These are phyloP conservation scores for Scaptodrosophila latifasciaeformis DNA, from an alignment of 2,888 invertebrate species.

Conservation along the genomic window DNA sequence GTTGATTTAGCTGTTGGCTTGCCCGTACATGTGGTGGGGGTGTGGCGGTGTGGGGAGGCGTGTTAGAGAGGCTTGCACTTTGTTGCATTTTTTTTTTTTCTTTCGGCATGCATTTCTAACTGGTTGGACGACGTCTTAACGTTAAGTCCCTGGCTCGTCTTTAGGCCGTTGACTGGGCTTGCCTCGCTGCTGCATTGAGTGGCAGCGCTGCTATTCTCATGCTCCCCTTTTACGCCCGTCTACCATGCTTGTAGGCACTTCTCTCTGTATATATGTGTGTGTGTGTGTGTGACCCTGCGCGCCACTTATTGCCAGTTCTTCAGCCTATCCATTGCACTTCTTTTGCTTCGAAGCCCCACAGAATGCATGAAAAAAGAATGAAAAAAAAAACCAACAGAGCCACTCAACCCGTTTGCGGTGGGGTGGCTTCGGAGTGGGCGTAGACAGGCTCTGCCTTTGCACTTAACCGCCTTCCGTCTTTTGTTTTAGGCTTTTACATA, in stretches of 20 bases:
- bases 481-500: conserved; percentile 55
- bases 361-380: not conserved
- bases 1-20: not conserved
- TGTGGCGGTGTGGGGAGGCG: too few species aligned
- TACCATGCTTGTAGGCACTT: conserved; percentile 4
- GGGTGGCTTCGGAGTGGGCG: conserved; percentile 39
- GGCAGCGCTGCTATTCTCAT: conserved; percentile 21
- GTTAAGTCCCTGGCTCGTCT: conserved; percentile 38
- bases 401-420: conserved; percentile 54
- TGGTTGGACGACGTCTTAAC: conserved; percentile 36
- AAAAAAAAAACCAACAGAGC: conserved; percentile 21
- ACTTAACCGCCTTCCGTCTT: conserved; percentile 71
- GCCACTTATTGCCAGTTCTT: conserved; percentile 61
- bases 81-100: conserved; percentile 57
- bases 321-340: conserved; percentile 46
- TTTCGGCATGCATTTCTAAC: conserved; percentile 49
- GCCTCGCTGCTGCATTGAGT: conserved; percentile 49
- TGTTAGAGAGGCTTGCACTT: conserved; percentile 62
- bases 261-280: not conserved
- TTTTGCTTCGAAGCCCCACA: conserved; percentile 68
- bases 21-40: too few species aligned
- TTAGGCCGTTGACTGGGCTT: conserved; percentile 58
- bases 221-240: conserved; percentile 6
- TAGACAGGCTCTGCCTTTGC: conserved; percentile 36
- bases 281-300: conserved; percentile 64